A percentile compares a stretch with the other conserved stretches of the same genome.
Conservation (phyloP, 2,888 invertebrate genomes). For the Eupithecia tripunctaria region DNA sequence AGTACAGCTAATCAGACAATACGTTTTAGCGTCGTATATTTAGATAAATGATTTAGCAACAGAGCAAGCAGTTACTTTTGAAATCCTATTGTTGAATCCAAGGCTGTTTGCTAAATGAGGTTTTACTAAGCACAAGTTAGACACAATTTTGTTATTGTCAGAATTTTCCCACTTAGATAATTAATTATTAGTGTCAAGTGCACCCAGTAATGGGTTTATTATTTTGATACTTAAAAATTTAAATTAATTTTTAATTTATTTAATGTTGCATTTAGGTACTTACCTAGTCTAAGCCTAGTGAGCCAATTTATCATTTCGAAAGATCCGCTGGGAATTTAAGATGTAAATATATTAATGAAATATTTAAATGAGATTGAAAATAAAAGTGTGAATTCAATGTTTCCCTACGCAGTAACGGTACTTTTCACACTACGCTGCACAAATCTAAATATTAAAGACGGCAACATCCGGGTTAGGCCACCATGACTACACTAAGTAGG, state of each 20-base stretch:
- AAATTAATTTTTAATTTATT: background rate
- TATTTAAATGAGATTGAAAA: constrained; percentile 56
- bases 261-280: background rate
- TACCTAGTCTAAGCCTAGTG: background rate
- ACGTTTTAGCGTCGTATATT: background rate
- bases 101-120: constrained; percentile 47
- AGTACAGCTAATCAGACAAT: background rate
- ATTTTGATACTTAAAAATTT: constrained; percentile 58
- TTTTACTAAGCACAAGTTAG: constrained; percentile 40
- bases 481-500: constrained; percentile 61
- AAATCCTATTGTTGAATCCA: constrained; percentile 56
- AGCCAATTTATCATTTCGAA: background rate
- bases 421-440: constrained; percentile 64
- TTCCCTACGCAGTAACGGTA: constrained; percentile 67
- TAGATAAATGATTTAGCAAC: constrained; percentile 34
- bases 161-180: constrained; percentile 67
- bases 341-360: constrained; percentile 25
- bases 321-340: background rate
- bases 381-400: constrained; percentile 79
- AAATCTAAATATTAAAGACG: constrained; percentile 70
- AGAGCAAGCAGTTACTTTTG: constrained; percentile 38
- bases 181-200: constrained; percentile 76
- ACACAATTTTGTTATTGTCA: constrained; percentile 59
- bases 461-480: constrained; percentile 71
- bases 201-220: constrained; percentile 62